These are phyloP conservation scores for Limonius californicus DNA, from an alignment of 1,140 invertebrate species.

Conservation along the genomic window DNA sequence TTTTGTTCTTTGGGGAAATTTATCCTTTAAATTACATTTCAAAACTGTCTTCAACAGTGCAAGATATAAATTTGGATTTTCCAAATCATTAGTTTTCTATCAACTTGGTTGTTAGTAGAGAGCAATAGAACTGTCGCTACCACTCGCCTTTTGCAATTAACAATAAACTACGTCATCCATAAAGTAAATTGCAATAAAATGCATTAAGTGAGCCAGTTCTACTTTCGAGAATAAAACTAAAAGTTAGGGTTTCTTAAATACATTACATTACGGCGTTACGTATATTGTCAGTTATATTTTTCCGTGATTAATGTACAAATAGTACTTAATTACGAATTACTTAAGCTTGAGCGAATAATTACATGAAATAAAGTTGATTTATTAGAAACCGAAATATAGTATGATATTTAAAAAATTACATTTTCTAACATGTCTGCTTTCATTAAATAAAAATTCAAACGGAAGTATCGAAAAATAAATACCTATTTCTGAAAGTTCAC, in stretches of 20 bases:
- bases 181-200: slow-evolving; percentile 11
- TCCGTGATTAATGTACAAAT: too few relatives aligned
- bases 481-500: too few relatives aligned
- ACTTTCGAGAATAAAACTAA: not conserved
- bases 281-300: too few relatives aligned
- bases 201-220: not conserved
- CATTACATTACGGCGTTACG: too few relatives aligned
- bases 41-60: slow-evolving; percentile 9
- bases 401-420: too few relatives aligned
- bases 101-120: slow-evolving; percentile 10
- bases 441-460: too few relatives aligned
- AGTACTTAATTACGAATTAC: too few relatives aligned
- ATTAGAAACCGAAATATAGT: too few relatives aligned
- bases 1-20: not conserved
- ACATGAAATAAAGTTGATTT: too few relatives aligned
- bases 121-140: slow-evolving; percentile 9
- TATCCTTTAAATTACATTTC: slow-evolving; percentile 11
- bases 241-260: not conserved
- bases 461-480: too few relatives aligned
- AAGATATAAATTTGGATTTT: slow-evolving; percentile 12
- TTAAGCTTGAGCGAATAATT: too few relatives aligned
- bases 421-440: too few relatives aligned
- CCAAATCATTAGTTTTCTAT: slow-evolving; percentile 12
- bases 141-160: slow-evolving; percentile 13
- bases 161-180: slow-evolving; percentile 11